Evolutionary conservation across 2,888 invertebrate species (phyloP).

Genomic region (Synergus gifuensis): DNA sequence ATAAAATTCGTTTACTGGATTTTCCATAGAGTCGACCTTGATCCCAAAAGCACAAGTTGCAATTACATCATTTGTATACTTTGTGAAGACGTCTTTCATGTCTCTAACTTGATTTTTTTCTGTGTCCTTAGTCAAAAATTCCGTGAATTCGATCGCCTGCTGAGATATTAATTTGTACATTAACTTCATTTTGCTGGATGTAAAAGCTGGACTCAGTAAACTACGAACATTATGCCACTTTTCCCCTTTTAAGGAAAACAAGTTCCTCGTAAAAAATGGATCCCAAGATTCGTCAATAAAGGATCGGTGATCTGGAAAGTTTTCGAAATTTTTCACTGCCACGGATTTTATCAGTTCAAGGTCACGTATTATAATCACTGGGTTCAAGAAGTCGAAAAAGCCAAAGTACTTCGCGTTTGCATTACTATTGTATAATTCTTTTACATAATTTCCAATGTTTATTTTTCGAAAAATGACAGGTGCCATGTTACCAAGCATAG

Average conservation of each 20-base stretch:
- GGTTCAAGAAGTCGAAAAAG: slow-evolving; percentile 39
- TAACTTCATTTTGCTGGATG: slow-evolving; percentile 39
- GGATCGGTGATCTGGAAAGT: slow-evolving; percentile 62
- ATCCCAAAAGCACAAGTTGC: slow-evolving; percentile 76
- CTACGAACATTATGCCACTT: slow-evolving; percentile 54
- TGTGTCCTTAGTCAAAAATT: slow-evolving; percentile 42
- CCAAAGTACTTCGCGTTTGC: slow-evolving; percentile 45
- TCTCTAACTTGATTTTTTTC: background rate
- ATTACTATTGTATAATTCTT: slow-evolving; percentile 37
- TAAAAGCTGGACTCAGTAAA: slow-evolving; percentile 44
- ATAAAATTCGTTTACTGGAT: slow-evolving; percentile 66
- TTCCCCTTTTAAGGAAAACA: slow-evolving; percentile 62
- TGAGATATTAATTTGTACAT: slow-evolving; percentile 42
- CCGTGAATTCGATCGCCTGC: slow-evolving; percentile 56
- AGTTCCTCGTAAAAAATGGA: slow-evolving; percentile 61
- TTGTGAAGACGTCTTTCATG: slow-evolving; percentile 65
- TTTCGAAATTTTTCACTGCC: slow-evolving; percentile 47
- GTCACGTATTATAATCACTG: slow-evolving; percentile 44
- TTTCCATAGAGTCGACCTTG: slow-evolving; percentile 60
- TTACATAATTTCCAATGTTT: background rate
- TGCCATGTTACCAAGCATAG: slow-evolving; percentile 39
- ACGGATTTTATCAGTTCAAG: slow-evolving; percentile 47
- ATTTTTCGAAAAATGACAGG: slow-evolving; percentile 26
- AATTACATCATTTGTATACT: slow-evolving; percentile 75
- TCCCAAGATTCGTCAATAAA: slow-evolving; percentile 58